Conservation (phyloP, 2,888 invertebrate genomes). For the Lithophane ornitopus region DNA sequence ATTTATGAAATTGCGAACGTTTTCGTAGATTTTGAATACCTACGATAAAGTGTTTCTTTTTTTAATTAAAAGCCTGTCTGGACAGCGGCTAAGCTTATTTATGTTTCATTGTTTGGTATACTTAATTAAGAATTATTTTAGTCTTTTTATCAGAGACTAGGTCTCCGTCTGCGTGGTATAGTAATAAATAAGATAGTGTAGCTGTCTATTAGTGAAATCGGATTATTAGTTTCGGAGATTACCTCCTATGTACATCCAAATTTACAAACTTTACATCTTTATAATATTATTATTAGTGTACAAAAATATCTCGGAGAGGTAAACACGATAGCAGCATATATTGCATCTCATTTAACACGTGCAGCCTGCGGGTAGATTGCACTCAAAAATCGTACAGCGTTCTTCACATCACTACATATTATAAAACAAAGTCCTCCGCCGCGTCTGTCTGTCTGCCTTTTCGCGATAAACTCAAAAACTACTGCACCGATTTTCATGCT, state of each 20-base stretch:
- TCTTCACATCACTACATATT: too few relatives aligned
- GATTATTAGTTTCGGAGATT: background rate
- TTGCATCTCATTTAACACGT: too few relatives aligned
- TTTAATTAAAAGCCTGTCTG: background rate
- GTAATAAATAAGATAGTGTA: too few relatives aligned
- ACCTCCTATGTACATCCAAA: background rate
- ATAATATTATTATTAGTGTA: background rate
- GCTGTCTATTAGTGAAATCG: background rate
- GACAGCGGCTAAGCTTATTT: background rate
- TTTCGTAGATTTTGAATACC: background rate
- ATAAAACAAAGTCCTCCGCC: too few relatives aligned
- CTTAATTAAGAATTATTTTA: background rate
- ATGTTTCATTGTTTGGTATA: background rate
- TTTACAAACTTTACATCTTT: background rate
- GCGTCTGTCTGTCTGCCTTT: too few relatives aligned
- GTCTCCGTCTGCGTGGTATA: background rate
- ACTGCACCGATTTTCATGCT: too few relatives aligned
- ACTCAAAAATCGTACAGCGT: too few relatives aligned
- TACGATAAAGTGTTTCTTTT: too few relatives aligned
- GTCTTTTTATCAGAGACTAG: background rate
- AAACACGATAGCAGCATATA: too few relatives aligned
- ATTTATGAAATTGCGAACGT: conserved; percentile 8
- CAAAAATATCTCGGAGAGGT: background rate
- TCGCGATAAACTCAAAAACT: too few relatives aligned
- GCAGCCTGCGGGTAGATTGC: too few relatives aligned